Evolutionary conservation across 2,113 vertebrate species (phyloP).

Genomic region (Rhinogobius similis): DNA sequence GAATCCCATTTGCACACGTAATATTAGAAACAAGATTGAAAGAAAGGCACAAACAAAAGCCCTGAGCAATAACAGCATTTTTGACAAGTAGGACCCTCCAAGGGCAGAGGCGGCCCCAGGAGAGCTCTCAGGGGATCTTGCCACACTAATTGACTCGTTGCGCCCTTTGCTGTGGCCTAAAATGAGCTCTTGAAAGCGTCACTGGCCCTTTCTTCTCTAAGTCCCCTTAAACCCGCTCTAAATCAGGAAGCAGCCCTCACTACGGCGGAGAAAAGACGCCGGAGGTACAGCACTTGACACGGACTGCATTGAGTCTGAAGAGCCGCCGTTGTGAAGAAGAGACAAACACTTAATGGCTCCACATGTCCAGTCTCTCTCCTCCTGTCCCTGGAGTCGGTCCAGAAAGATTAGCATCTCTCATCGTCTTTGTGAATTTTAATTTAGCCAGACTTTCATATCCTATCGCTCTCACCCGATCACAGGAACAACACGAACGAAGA

Average conservation of each 20-base stretch:
- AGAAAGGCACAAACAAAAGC: background rate
- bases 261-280: conserved; percentile 9
- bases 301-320: conserved; percentile 13
- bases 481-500: conserved; percentile 55
- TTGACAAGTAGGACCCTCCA: conserved; percentile 6
- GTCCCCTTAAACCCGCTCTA: conserved; percentile 8
- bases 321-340: conserved; percentile 12
- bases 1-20: background rate
- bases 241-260: conserved; percentile 18
- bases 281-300: conserved; percentile 25
- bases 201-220: conserved; percentile 9
- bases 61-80: background rate
- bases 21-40: conserved; percentile 21
- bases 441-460: conserved; percentile 36
- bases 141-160: conserved; percentile 33
- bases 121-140: conserved; percentile 35
- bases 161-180: conserved; percentile 20
- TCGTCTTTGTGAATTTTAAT: conserved; percentile 54
- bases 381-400: conserved; percentile 41
- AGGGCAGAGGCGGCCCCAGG: conserved; percentile 16
- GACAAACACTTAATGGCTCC: conserved; percentile 36
- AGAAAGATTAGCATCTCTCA: conserved; percentile 54
- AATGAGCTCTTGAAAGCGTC: conserved; percentile 22
- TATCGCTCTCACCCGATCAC: conserved; percentile 38
- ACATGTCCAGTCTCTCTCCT: conserved; percentile 32